Evolutionary conservation across 1,140 invertebrate species (phyloP), one percentile per base, ranked within the genome.

Genomic region (Macrotrachela quadricornifera): DNA sequence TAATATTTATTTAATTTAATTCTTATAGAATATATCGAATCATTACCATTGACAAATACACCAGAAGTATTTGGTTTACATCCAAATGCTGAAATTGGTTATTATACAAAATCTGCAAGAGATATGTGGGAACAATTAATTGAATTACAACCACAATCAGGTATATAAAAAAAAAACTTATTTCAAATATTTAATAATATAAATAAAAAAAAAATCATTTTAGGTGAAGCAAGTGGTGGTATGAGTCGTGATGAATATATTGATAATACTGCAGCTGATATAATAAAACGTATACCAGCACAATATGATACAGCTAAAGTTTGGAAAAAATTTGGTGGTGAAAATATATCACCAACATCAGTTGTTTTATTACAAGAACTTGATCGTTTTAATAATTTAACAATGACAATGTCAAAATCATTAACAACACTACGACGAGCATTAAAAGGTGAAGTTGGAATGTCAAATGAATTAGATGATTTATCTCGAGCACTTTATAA

Each of bases 331-430:
- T 82, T 79, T 63, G 81, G 81, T 56, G 67, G 79, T 61, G 75
- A 74, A 56, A 8, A 2, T 30, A 77, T 86, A 45, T 77, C 80
- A 6, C 85, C 85, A 8, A 80, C 81, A 0, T 77, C 81, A 0
- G 79, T 86, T 21, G 85, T 90, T 6, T 68, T 90, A 36, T 73
- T 87, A 44, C 85, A 90, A 74, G 85, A 88, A 66, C 65, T 88
- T 16, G 82, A 87, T 61, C 75, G 82, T 61, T 85, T 86, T 65
- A 88, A 88, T 66, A 70, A 74, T 41, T 72, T 90, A 8, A 78
- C 85, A 46, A 63, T 63, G n/a, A 75, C 71, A 52, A 85, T 90
- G 74, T 74, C 65, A n/a, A 73, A 66, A 51, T 83, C 81, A 0
- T 68, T 88, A 37, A 71, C 72, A 8, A 74, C 81, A 46, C 68